These are phyloP conservation scores for Beroe forskalii DNA, from an alignment of 37 sponge, comb jelly and placozoan species.

Conservation along the genomic window DNA sequence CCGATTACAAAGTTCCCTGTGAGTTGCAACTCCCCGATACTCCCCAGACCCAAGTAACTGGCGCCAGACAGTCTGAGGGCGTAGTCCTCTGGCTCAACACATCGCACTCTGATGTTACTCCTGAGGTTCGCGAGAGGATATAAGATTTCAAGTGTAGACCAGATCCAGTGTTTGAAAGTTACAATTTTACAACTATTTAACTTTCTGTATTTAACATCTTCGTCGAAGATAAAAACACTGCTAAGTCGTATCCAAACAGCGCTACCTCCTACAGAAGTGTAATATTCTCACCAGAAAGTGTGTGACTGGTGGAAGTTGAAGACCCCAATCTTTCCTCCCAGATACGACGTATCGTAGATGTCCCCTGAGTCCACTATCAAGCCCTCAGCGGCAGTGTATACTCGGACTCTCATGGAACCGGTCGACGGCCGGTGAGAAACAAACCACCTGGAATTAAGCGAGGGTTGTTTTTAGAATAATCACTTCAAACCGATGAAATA, in stretches of 20 bases:
- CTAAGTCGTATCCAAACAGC: too few relatives aligned
- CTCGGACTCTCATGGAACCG: not conserved
- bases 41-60: not conserved
- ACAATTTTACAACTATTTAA: too few relatives aligned
- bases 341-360: not conserved
- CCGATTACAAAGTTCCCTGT: conserved; percentile 16
- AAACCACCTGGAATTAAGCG: conserved; percentile 3
- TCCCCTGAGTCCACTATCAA: conserved; percentile 17
- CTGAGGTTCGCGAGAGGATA: too few relatives aligned
- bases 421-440: conserved; percentile 37
- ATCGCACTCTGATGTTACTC: not conserved
- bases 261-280: too few relatives aligned
- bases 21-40: not conserved
- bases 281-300: not conserved
- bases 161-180: too few relatives aligned
- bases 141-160: too few relatives aligned
- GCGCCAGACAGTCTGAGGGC: not conserved
- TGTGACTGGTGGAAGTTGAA: conserved; percentile 21
- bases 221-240: too few relatives aligned
- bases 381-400: conserved; percentile 24
- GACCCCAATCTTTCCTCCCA: conserved; percentile 39
- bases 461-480: too few relatives aligned
- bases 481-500: too few relatives aligned
- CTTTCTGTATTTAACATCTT: too few relatives aligned
- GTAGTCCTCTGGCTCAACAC: conserved; percentile 10